Evolutionary conservation across 2,113 vertebrate species (phyloP).

Genomic region (Cnemophilus loriae): DNA sequence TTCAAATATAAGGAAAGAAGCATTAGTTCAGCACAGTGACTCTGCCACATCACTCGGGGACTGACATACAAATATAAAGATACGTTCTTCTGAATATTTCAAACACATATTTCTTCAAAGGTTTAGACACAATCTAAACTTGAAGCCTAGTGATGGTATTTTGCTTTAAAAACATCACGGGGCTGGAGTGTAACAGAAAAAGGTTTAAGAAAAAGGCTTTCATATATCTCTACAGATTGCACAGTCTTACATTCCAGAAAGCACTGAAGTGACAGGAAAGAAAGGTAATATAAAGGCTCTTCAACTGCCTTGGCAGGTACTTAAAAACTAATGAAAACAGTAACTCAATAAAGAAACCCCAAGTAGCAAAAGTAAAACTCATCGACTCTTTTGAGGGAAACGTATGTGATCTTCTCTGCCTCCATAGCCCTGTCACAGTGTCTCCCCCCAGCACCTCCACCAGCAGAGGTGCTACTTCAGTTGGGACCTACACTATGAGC

Average conservation of each 20-base stretch:
- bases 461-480: neutral
- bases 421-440: neutral
- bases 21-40: neutral
- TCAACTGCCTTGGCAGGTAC: neutral
- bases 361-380: neutral
- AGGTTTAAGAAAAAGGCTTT: neutral
- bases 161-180: neutral
- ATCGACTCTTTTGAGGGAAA: neutral
- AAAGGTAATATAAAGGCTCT: neutral
- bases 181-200: neutral
- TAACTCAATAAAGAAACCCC: neutral
- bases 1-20: neutral
- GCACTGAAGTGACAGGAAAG: neutral
- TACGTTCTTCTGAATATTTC: neutral
- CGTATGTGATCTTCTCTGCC: neutral
- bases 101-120: neutral
- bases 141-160: neutral
- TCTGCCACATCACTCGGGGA: rapidly evolving
- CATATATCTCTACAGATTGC: neutral
- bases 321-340: neutral
- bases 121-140: neutral
- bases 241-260: neutral
- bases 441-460: neutral
- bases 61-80: neutral
- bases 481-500: neutral